Conservation (phyloP, 1,140 invertebrate species). For the Heliconius nattereri region DNA sequence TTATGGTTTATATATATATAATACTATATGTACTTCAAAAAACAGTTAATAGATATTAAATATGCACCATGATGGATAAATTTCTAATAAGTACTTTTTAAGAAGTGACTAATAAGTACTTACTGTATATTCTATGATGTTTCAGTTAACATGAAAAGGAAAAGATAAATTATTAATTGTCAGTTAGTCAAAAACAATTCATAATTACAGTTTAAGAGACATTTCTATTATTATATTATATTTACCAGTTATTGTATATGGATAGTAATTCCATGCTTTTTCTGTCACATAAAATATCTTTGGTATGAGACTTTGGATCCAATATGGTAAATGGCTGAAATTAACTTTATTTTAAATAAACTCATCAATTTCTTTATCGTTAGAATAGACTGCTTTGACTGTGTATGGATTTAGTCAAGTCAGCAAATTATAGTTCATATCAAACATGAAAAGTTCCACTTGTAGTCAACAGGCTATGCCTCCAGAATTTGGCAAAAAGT, state of each 20-base stretch:
- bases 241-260: constrained; percentile 93
- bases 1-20: too few relatives aligned
- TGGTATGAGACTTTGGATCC: constrained; percentile 93
- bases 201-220: constrained; percentile 7
- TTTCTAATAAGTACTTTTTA: constrained; percentile 28
- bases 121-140: constrained; percentile 67
- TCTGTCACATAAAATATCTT: constrained; percentile 96
- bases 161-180: constrained; percentile 39
- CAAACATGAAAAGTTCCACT: too few relatives aligned
- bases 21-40: too few relatives aligned
- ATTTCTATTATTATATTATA: background rate
- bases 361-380: too few relatives aligned
- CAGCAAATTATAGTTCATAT: background rate
- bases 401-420: too few relatives aligned
- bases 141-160: constrained; percentile 47
- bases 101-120: constrained; percentile 44
- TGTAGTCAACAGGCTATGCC: too few relatives aligned
- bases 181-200: constrained; percentile 1
- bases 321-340: constrained; percentile 93
- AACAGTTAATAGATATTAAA: background rate
- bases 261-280: constrained; percentile 98
- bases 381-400: too few relatives aligned
- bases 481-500: too few relatives aligned
- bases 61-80: background rate
- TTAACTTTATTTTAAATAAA: constrained; percentile 35